These are phyloP conservation scores for Epizoanthus rinbou DNA, from an alignment of 92 coral and sea anemone species.

Conservation along the genomic window DNA sequence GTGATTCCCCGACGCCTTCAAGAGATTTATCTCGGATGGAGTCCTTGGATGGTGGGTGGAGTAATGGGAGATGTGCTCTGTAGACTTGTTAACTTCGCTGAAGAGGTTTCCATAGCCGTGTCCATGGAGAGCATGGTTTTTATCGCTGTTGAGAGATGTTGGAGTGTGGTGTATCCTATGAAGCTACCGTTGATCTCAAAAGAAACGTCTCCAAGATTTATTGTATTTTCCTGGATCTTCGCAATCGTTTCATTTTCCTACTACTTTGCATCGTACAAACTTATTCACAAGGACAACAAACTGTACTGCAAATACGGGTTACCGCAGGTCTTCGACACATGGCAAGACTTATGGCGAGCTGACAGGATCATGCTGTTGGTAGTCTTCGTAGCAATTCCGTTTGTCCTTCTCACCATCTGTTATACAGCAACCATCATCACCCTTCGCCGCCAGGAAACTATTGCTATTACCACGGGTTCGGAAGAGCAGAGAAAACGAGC, in stretches of 20 bases:
- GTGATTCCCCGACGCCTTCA: constrained; percentile 30
- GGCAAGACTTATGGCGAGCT: constrained; percentile 39
- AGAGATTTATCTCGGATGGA: constrained; percentile 33
- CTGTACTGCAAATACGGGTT: constrained; percentile 8
- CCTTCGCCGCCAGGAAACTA: constrained; percentile 7
- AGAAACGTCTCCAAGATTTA: constrained; percentile 10
- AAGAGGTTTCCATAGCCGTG: constrained; percentile 29
- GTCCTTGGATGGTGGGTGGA: constrained; percentile 19
- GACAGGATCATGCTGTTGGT: constrained; percentile 24
- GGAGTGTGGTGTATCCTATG: constrained; percentile 36
- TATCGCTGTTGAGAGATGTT: constrained; percentile 33
- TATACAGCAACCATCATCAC: constrained; percentile 19
- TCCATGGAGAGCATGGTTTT: constrained; percentile 35
- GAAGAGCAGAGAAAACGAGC: neutral
- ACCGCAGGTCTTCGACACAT: constrained; percentile 27
- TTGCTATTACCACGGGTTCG: neutral
- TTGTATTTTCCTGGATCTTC: constrained; percentile 26
- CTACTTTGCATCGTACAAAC: neutral
- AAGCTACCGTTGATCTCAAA: constrained; percentile 16
- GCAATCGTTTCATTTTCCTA: neutral
- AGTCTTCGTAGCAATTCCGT: constrained; percentile 10
- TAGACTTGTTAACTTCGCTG: constrained; percentile 24
- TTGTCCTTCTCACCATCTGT: constrained; percentile 11
- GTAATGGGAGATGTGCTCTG: constrained; percentile 14
- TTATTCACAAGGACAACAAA: neutral